Evolutionary conservation across 2,888 invertebrate genomes (phyloP), one percentile per base, ranked within the genome.

Genomic region (Zygothrica quintamaculata): DNA sequence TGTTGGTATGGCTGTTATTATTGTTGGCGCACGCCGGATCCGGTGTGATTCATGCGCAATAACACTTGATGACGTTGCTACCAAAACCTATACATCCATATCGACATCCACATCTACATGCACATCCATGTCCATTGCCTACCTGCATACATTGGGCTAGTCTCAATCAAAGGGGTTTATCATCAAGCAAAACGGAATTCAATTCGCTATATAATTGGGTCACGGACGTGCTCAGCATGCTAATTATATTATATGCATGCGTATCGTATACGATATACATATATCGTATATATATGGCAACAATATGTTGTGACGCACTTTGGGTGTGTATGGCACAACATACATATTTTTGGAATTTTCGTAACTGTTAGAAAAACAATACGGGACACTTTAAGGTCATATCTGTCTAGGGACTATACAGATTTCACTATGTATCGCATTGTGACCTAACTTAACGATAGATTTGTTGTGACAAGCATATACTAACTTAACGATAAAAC

Each of bases 221-320:
- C 82, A 84, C 87, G 87, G 87, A 84, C 87, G 78, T 84, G 78
- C 78, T 70, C 59, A 71, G 81, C 73, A 81, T 84, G 78, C 78
- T 87, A 87, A 82, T 82, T 55, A 65, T 65, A 62, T 76, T 64
- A 64, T 3, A 22, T 67, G 56, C 43, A 59, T 50, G 55, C 66
- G 67, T 39, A 59, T 50, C 34, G 13, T 31, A 15, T 51, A 53
- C 86, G 86, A 86, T 86, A 70, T 77, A 86, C n/a, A n/a, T n/a
- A n/a, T n/a, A n/a, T n/a, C n/a, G 62, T 3, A 47, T n/a, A n/a
- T n/a, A n/a, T n/a, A n/a, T n/a, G n/a, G n/a, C 5, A 22, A 22
- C 18, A 3, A 22, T 22, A 5, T 22, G 18, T 22, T 5, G n/a
- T 22, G 18, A 22, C 18, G 18, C 18, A 22, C 18, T 9, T 9